Percentiles rank a stretch among this genome's conserved stretches.
Conservation (phyloP, 1,140 invertebrate genomes). For the Cataglyphis hispanica region DNA sequence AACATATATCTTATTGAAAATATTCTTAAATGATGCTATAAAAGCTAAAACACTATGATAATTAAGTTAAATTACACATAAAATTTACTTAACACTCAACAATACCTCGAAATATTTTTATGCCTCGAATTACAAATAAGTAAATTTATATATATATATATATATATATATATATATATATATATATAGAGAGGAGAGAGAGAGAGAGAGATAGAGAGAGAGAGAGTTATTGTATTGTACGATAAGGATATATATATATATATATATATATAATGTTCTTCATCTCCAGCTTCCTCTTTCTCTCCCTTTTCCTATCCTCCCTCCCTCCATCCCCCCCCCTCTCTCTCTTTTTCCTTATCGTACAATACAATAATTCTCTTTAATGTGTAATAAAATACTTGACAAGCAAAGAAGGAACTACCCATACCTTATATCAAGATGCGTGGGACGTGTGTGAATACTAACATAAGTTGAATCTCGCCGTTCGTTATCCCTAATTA, state of each 20-base stretch:
- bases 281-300: no score
- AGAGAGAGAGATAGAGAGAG: no score
- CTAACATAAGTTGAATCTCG: slow-evolving; percentile 68
- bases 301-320: background rate
- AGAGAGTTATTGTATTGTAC: no score
- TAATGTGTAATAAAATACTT: slow-evolving; percentile 63
- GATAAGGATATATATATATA: no score
- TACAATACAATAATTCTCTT: slow-evolving; percentile 43
- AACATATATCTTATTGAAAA: background rate
- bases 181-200: no score
- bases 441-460: slow-evolving; percentile 79
- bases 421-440: slow-evolving; percentile 70
- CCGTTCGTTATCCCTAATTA: slow-evolving; percentile 79
- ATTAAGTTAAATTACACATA: background rate
- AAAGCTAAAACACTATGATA: background rate
- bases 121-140: background rate
- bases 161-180: no score
- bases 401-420: slow-evolving; percentile 67
- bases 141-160: background rate
- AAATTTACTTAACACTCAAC: background rate
- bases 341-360: background rate
- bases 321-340: no score
- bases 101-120: background rate
- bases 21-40: background rate
- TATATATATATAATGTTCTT: no score